Evolutionary conservation across 2,797 vertebrate genomes (phyloP).

Genomic region (Eidolon dupreanum): DNA sequence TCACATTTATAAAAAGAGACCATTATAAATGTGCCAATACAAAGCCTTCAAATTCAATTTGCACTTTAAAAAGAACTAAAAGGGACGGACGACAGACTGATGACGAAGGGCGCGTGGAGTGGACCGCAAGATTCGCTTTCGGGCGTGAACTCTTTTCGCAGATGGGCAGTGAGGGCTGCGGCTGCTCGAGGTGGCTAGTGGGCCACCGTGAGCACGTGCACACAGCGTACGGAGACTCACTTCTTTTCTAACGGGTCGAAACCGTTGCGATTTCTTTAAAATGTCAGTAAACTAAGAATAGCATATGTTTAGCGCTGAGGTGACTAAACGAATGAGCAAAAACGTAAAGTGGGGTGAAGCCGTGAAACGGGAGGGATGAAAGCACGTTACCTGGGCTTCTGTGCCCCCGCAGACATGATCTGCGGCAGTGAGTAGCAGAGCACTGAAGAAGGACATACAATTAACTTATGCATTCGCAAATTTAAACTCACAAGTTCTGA

Average conservation of each 20-base stretch:
- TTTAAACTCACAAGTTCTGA: neutral
- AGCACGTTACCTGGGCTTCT: slow-evolving; percentile 82
- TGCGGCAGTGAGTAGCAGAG: slow-evolving; percentile 82
- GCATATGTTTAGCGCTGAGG: accelerated
- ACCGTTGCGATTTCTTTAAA: neutral
- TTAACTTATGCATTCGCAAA: neutral
- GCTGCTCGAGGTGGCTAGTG: too few relatives aligned
- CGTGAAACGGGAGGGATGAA: neutral
- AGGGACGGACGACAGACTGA: neutral
- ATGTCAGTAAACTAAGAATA: neutral
- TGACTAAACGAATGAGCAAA: neutral
- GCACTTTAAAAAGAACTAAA: neutral
- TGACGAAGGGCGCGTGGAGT: neutral
- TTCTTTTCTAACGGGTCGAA: neutral
- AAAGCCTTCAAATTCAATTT: neutral
- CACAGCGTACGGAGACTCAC: accelerated
- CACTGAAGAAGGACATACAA: slow-evolving; percentile 75
- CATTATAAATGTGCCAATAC: neutral
- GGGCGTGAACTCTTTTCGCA: accelerated
- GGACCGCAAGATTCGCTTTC: accelerated
- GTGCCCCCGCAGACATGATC: slow-evolving; percentile 78
- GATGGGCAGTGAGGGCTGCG: accelerated
- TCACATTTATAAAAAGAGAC: neutral
- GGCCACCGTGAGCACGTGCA: neutral
- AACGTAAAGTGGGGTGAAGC: neutral